These are phyloP conservation scores for Salvelinus sp. DNA, from an alignment of 2,113 vertebrate species.

Conservation along the genomic window DNA sequence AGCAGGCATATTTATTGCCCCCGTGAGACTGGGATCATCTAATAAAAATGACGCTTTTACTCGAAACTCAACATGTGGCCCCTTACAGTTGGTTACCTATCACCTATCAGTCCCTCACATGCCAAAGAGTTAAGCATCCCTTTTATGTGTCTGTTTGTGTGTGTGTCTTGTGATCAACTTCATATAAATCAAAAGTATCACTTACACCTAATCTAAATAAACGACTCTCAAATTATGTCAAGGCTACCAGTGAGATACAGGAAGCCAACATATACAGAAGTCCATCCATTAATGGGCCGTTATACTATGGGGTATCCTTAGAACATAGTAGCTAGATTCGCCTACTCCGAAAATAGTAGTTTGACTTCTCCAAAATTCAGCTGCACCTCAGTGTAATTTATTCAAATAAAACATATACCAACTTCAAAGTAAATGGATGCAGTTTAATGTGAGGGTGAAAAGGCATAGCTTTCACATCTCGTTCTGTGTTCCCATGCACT, in stretches of 20 bases:
- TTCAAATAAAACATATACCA: conserved; percentile 25
- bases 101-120: neutral
- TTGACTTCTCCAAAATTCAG: too few species aligned
- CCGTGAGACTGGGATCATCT: neutral
- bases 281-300: neutral
- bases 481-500: neutral
- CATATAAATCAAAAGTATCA: neutral
- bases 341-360: too few species aligned
- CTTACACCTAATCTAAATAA: neutral
- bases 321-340: too few species aligned
- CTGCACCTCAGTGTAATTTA: too few species aligned
- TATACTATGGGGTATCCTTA: neutral
- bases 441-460: neutral
- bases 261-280: neutral
- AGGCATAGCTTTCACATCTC: neutral
- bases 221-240: neutral
- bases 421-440: neutral
- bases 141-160: neutral
- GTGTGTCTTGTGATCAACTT: neutral
- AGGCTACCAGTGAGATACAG: neutral
- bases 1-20: neutral
- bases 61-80: neutral
- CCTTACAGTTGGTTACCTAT: neutral
- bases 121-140: neutral
- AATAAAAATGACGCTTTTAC: neutral